These are phyloP conservation scores for Agrotis ipsilon DNA, from an alignment of 2,888 invertebrate genomes.

Conservation along the genomic window DNA sequence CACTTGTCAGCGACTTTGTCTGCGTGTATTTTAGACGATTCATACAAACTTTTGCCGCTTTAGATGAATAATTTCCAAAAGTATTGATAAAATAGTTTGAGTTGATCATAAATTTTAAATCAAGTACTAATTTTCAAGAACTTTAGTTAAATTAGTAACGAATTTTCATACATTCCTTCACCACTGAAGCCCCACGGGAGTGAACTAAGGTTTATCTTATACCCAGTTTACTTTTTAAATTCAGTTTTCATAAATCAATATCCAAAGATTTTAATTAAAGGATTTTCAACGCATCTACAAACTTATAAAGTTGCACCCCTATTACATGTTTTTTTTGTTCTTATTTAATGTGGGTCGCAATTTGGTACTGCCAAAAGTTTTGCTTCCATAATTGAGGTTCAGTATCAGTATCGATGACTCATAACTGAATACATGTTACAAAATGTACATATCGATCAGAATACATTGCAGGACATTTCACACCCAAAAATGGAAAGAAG, in stretches of 20 bases:
- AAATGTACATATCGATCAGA: not conserved
- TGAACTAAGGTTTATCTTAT: not conserved
- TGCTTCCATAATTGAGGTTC: not conserved
- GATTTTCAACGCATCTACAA: not conserved
- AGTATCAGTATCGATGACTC: not conserved
- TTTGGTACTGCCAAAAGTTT: not conserved
- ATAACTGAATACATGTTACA: not conserved
- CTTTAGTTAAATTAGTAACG: not conserved
- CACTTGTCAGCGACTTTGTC: not conserved
- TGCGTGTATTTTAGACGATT: not conserved
- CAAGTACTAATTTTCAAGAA: not conserved
- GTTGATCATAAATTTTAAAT: no score
- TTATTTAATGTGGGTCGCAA: not conserved
- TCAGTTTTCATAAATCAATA: not conserved
- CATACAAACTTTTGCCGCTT: not conserved
- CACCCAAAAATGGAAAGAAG: conserved; percentile 21
- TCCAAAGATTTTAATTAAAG: not conserved
- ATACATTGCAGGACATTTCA: not conserved
- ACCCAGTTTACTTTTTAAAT: not conserved
- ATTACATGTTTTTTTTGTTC: not conserved
- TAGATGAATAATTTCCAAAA: not conserved
- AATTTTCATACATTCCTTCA: not conserved
- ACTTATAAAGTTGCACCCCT: not conserved
- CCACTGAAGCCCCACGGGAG: not conserved
- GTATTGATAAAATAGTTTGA: not conserved